These are phyloP conservation scores for Thripadectes ignobilis DNA, from an alignment of 2,797 vertebrate genomes.

Conservation along the genomic window DNA sequence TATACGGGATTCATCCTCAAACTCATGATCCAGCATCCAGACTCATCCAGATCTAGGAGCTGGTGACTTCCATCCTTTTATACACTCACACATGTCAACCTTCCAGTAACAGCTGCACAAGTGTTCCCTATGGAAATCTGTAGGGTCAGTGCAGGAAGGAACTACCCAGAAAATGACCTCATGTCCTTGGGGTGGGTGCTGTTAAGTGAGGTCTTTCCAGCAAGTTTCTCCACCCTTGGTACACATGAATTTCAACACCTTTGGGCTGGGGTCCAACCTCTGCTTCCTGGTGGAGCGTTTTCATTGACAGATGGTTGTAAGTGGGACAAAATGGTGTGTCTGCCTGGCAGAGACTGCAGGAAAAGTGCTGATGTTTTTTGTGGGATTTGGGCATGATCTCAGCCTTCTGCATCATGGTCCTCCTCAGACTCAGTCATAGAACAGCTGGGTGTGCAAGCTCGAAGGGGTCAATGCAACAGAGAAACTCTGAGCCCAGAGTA, in stretches of 20 bases:
- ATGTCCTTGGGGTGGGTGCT: background rate
- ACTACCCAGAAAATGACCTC: background rate
- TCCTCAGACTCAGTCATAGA: background rate
- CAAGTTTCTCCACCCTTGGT: background rate
- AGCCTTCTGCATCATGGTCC: background rate
- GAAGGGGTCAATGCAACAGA: background rate
- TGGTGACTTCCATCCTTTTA: background rate
- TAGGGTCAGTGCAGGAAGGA: background rate
- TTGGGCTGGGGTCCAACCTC: background rate
- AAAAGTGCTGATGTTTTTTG: background rate
- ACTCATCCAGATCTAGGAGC: background rate
- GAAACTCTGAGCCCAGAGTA: background rate
- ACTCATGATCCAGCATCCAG: background rate
- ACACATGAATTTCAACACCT: background rate
- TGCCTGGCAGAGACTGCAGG: background rate
- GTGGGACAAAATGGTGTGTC: background rate
- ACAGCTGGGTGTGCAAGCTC: background rate
- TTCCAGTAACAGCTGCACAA: background rate
- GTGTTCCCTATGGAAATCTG: fast-evolving
- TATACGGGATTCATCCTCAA: background rate
- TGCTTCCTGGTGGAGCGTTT: background rate
- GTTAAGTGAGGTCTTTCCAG: background rate
- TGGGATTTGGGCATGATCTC: background rate
- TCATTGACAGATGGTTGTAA: background rate
- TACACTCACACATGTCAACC: background rate